Conservation (phyloP, 1,140 invertebrate species). For the Leucophenga varia region DNA sequence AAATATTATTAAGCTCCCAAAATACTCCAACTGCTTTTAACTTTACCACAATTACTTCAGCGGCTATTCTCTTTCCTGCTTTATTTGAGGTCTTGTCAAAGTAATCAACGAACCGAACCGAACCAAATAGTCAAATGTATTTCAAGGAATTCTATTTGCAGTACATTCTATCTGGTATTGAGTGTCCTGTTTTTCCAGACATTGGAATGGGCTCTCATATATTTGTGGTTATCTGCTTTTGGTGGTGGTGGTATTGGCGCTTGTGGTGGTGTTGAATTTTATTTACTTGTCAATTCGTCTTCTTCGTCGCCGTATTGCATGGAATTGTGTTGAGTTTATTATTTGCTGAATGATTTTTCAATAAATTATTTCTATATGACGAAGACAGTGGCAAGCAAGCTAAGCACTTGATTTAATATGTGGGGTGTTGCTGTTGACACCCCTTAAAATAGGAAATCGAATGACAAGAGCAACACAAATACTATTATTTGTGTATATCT, state of each 20-base stretch:
- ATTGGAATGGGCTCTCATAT: no score
- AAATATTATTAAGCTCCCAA: no score
- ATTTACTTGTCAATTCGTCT: constrained; percentile 27
- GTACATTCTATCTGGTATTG: no score
- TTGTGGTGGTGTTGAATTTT: constrained; percentile 36
- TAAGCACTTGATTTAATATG: constrained; percentile 52
- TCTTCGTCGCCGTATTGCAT: no score
- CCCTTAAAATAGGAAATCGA: constrained; percentile 23
- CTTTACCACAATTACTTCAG: constrained; percentile 19
- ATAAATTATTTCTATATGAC: constrained; percentile 41
- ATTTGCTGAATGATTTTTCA: constrained; percentile 54
- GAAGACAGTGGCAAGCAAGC: constrained; percentile 23
- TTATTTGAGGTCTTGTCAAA: constrained; percentile 51
- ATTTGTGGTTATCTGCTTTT: constrained; percentile 17
- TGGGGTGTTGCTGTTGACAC: constrained; percentile 51
- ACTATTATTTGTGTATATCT: no score
- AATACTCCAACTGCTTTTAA: no score
- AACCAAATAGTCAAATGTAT: no score
- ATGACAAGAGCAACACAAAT: constrained; percentile 30
- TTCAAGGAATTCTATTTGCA: no score
- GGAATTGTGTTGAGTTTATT: constrained; percentile 21
- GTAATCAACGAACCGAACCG: constrained; percentile 41
- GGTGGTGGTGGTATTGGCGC: neutral
- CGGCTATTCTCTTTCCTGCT: constrained; percentile 46
- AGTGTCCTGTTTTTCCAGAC: no score